Conservation (phyloP, 2,888 invertebrate genomes). For the Hesperia comma region DNA sequence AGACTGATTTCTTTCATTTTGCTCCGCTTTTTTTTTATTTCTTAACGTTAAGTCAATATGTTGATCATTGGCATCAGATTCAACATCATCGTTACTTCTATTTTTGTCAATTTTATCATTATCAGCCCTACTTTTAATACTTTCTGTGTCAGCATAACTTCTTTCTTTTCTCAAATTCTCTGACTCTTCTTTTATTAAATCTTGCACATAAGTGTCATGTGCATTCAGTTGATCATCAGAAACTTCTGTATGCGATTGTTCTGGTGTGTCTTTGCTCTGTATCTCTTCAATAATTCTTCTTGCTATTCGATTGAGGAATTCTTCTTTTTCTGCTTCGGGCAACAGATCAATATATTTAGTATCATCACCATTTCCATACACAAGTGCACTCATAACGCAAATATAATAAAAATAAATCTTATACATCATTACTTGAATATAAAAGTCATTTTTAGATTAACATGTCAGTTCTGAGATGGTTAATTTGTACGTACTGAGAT, state of each 20-base stretch:
- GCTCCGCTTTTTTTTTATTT: slow-evolving; percentile 41
- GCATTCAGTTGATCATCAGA: slow-evolving; percentile 56
- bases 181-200: slow-evolving; percentile 62
- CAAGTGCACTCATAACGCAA: slow-evolving; percentile 5
- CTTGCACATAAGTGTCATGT: slow-evolving; percentile 59
- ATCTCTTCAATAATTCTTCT: slow-evolving; percentile 64
- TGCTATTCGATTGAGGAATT: slow-evolving; percentile 64
- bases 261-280: slow-evolving; percentile 45
- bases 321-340: slow-evolving; percentile 64
- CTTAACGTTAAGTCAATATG: slow-evolving; percentile 47
- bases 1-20: slow-evolving; percentile 10
- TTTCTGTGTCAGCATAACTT: slow-evolving; percentile 26
- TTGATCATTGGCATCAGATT: slow-evolving; percentile 29
- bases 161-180: slow-evolving; percentile 44
- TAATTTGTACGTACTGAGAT: slow-evolving; percentile 44
- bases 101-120: slow-evolving; percentile 33
- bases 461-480: slow-evolving; percentile 2
- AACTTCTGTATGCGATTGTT: slow-evolving; percentile 51
- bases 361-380: slow-evolving; percentile 50
- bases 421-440: slow-evolving; percentile 17
- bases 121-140: not conserved
- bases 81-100: slow-evolving; percentile 18
- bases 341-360: slow-evolving; percentile 65
- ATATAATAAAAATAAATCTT: slow-evolving; percentile 5
- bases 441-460: slow-evolving; percentile 22